Base-by-base conservation (phyloP, 2,888 invertebrate genomes). In the Temnothorax unifasciatus region DNA sequence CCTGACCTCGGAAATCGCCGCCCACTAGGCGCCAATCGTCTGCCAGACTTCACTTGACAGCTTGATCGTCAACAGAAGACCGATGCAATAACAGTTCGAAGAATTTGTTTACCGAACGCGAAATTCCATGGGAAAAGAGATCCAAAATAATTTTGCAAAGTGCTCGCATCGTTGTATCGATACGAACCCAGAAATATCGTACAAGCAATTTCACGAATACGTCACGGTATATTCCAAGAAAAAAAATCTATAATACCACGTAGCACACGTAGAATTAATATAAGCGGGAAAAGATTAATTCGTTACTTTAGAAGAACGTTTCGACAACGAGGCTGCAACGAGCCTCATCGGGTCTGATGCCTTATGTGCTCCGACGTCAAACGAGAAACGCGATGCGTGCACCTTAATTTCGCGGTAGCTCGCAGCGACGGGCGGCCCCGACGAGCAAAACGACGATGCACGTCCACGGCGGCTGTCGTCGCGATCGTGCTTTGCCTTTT, bases 401-500 rank as follows among this genome's bases (percentile, higher is more conserved):
- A 73, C 85, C 82, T 89, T 89, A 85, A 89, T 89, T 85, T 84
- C 61, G 74, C 73, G 52, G 73, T 85, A 76, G 82, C 81, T 83
- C 73, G 82, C 71, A 59, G 71, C 79, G 57, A 64, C 59, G 59
- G 38, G 59, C 79, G 18, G 47, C 25, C 15, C 38, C 44, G 54
- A 18, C 11, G 50, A 54, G 41, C 63, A 63, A 81, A 83, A 86
- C 71, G 83, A 83, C 85, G 63, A 9, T 21, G 73, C 73, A 47
- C 59, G 54, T 71, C 34, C 75, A 71, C 44, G 79, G 59, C 66
- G 84, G 61, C 83, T 85, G 85, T 85, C 86, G 89, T 77, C 87
- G 83, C 50, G 71, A 47, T 77, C 86, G 83, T 61, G 83, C 84
- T 75, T 85, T 83, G 61, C 54, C 81, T 82, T 90, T 91, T 91